Evolutionary conservation across 2,888 invertebrate species (phyloP).

Genomic region (Exephanes ischioxanthus): DNA sequence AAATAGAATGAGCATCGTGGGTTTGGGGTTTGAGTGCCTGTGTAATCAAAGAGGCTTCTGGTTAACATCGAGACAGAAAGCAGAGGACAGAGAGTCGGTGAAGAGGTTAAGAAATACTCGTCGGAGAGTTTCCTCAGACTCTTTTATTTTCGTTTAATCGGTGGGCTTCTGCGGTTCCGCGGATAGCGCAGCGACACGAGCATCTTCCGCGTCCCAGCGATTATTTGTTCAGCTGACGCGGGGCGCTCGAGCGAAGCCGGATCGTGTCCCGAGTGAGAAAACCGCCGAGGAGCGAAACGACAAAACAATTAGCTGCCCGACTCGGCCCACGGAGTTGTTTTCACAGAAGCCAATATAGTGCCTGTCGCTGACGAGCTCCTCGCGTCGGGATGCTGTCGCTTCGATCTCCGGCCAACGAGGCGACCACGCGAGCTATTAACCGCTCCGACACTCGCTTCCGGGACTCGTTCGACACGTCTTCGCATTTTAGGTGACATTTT

Average conservation of each 20-base stretch:
- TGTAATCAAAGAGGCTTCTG: conserved; percentile 62
- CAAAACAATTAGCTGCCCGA: conserved; percentile 77
- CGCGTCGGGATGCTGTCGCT: conserved; percentile 57
- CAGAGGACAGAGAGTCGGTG: conserved; percentile 19
- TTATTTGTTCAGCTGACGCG: conserved; percentile 81
- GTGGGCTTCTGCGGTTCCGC: conserved; percentile 11
- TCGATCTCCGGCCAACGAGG: conserved; percentile 68
- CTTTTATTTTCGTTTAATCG: conserved; percentile 38
- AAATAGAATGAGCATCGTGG: conserved; percentile 51
- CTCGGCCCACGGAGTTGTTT: conserved; percentile 72
- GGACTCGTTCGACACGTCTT: conserved; percentile 22
- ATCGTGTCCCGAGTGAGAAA: conserved; percentile 55
- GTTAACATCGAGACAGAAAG: conserved; percentile 52
- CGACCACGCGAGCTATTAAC: conserved; percentile 72
- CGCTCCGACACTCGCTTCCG: conserved; percentile 75
- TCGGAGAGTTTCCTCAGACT: conserved; percentile 9
- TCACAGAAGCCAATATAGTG: conserved; percentile 79
- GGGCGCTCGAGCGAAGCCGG: conserved; percentile 58
- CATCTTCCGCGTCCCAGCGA: conserved; percentile 36
- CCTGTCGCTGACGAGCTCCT: conserved; percentile 58
- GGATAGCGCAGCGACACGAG: not conserved
- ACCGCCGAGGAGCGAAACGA: conserved; percentile 67
- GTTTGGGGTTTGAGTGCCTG: conserved; percentile 36
- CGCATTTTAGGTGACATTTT: not conserved
- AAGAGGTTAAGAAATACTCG: conserved; percentile 44